Evolutionary conservation across 2,113 vertebrate species (phyloP), one percentile per base, ranked within the genome.

Genomic region (Cygnus atratus): DNA sequence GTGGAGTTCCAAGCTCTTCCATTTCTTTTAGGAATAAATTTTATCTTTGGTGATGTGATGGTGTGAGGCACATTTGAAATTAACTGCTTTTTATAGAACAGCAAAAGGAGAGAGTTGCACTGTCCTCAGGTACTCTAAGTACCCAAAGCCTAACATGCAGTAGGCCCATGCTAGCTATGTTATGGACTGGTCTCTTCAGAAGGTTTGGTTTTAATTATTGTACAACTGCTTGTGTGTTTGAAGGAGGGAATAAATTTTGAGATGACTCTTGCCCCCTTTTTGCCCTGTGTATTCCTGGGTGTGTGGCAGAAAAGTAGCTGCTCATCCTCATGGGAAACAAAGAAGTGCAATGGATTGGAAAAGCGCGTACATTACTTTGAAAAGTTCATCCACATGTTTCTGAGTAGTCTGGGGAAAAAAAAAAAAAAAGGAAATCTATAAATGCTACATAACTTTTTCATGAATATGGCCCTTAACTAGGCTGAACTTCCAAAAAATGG

Each of bases 361-460:
- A 95, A 95, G 59, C 0, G 15, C 61, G 68, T 91, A 75, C 74
- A 91, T 96, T 86, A 76, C 94, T 95, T 95, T 28, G 71, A 89
- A 80, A 97, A 97, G 67, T 94, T 95, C 48, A 90, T 59, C 88
- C 73, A 61, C 35, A 18, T 82, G 19, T 84, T 84, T 93, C 80
- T 82, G 71, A 90, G 70, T 87, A 90, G 92, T 72, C 85, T 91
- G 21, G 3, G 50, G 74, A 78, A 41, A 71, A 83, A 79, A 58
- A 71, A 83, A 79, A 58, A 74, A 82, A 44, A 63, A 55, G 54
- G 55, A 58, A 80, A 91, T 96, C 65, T 93, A 96, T 93, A 97
- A 96, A 95, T 89, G 89, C 90, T 66, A 28, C 81, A 84, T 84
- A 86, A 95, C 73, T 95, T 94, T 96, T 96, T 97, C 57, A 95